A percentile compares a stretch with the other conserved stretches of the same genome.
These are phyloP conservation scores for Hydraecia micacea DNA, from an alignment of 2,888 invertebrate species.

Conservation along the genomic window DNA sequence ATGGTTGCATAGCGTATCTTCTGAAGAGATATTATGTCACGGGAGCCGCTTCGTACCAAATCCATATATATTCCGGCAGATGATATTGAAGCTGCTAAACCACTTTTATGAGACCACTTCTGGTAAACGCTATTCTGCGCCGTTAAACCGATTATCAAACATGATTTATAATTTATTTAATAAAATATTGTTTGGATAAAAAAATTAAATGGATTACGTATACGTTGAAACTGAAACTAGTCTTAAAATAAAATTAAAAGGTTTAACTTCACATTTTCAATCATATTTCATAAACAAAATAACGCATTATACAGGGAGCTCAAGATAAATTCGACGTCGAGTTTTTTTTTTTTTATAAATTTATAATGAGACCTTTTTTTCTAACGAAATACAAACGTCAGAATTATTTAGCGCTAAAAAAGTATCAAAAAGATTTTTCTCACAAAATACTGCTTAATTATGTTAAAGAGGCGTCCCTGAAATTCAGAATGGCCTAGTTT, in stretches of 20 bases:
- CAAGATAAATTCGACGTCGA: constrained; percentile 23
- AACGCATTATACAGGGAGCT: background rate
- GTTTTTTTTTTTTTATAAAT: constrained; percentile 42
- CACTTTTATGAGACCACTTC: background rate
- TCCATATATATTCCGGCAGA: no score
- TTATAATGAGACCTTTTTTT: constrained; percentile 50
- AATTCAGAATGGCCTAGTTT: constrained; percentile 64
- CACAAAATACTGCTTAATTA: constrained; percentile 67
- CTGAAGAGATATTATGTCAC: background rate
- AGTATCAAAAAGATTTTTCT: constrained; percentile 53
- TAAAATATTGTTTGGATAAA: constrained; percentile 1
- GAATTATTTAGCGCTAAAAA: constrained; percentile 59
- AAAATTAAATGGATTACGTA: background rate
- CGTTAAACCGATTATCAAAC: background rate
- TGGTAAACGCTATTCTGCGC: background rate
- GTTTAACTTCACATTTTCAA: constrained; percentile 8
- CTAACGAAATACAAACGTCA: constrained; percentile 39
- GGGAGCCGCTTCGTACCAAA: background rate
- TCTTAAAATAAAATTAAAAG: background rate
- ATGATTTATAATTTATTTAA: background rate
- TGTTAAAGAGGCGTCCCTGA: constrained; percentile 64
- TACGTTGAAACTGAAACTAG: constrained; percentile 5
- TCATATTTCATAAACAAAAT: constrained; percentile 17
- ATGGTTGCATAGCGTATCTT: background rate
- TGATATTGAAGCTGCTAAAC: background rate